Percentiles rank a stretch among this genome's conserved stretches.
These are phyloP conservation scores for Trissolcus japonicus DNA, from an alignment of 2,888 invertebrate species.

Conservation along the genomic window DNA sequence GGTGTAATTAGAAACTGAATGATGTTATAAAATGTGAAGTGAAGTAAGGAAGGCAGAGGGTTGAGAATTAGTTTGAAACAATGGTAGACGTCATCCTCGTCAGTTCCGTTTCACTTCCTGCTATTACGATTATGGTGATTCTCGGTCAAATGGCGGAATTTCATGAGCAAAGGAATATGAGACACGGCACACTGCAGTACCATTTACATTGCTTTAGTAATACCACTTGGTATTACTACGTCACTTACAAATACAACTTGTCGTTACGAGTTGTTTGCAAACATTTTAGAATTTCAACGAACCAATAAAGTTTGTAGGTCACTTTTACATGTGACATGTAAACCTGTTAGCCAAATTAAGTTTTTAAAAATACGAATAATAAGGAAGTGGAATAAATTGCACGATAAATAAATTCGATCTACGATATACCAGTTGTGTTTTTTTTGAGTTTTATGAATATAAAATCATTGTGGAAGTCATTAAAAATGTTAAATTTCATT, in stretches of 20 bases:
- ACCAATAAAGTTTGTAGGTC: background rate
- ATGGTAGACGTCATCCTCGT: conserved; percentile 52
- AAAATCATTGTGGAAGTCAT: too few species aligned
- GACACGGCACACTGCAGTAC: conserved; percentile 35
- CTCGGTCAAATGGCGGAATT: conserved; percentile 51
- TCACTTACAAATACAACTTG: conserved; percentile 31
- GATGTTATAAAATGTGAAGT: conserved; percentile 53
- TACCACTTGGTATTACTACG: conserved; percentile 30
- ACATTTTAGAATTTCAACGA: conserved; percentile 7
- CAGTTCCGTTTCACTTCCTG: conserved; percentile 57
- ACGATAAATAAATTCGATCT: too few species aligned
- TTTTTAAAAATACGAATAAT: too few species aligned
- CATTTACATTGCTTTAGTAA: conserved; percentile 49
- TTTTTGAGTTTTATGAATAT: too few species aligned
- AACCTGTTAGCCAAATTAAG: too few species aligned
- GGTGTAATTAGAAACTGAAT: conserved; percentile 54
- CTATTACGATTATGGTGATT: conserved; percentile 57
- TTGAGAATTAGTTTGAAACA: conserved; percentile 56
- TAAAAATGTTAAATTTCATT: too few species aligned
- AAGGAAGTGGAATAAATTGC: too few species aligned
- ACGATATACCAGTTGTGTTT: too few species aligned
- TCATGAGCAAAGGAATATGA: conserved; percentile 44
- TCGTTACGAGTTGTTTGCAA: conserved; percentile 14
- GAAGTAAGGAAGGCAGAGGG: conserved; percentile 53
- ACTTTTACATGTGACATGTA: background rate